Base-by-base conservation (phyloP, 2,113 vertebrate species). In the Ciconia stormi region DNA sequence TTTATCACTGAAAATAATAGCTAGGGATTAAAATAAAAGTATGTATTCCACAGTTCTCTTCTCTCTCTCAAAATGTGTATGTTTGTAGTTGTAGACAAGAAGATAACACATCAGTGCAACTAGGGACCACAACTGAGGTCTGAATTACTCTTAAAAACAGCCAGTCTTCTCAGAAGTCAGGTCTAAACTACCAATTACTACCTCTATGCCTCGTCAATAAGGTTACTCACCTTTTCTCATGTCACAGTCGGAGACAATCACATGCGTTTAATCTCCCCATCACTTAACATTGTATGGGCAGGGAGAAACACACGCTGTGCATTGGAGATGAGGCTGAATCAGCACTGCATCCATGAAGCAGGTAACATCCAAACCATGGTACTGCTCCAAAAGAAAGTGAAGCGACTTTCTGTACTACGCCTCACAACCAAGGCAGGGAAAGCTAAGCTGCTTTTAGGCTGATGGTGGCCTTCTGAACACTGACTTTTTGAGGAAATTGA, bases 261-360 rank as follows among this genome's bases (percentile, higher is more conserved):
- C 10, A 40, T 1, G 2, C 0, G 0, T 74, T 93, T 84, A 50
- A 73, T 84, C 47, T 71, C 23, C 47, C 61, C 40, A 50, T 55
- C 69, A 67, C 0, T 0, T 42, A 65, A 30, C 34, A 46, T 14
- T 46, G 38, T 9, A 78, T 0, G 1, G 50, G n/a, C 25, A 83
- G 50, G 21, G 16, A 69, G 44, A 69, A 85, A 82, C 6, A 52
- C 27, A 44, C 0, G 0, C 52, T 50, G n/a, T 34, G 14, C 52
- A n/a, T 42, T 0, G 0, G 9, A 63, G 46, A 74, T 1, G 1
- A n/a, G 38, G 36, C 49, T 50, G 36, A 78, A 59, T 21, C n/a
- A 67, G 46, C 9, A 22, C 73, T 29, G 65, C 47, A 38, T 19
- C 44, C 59, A 16, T 0, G 1, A 36, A 40, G 50, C 67, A 87